Conservation (phyloP, 2,113 vertebrate genomes). For the Condylura cristata region DNA sequence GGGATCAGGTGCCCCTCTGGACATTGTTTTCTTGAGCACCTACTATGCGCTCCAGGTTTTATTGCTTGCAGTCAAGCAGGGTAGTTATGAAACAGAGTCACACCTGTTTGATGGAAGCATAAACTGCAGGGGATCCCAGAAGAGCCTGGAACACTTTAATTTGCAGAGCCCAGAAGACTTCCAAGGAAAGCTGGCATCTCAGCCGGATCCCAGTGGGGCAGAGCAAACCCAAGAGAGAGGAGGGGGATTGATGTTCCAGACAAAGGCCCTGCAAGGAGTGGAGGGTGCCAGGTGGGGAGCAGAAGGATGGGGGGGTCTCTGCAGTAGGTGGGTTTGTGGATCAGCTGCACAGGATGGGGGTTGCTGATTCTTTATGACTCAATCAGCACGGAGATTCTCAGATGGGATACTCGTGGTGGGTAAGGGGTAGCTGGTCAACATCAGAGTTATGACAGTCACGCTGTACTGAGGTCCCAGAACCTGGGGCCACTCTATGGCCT, state of each 20-base stretch:
- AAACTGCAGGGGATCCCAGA: background rate
- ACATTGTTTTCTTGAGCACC: background rate
- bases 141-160: background rate
- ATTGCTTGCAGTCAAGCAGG: background rate
- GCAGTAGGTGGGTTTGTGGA: background rate
- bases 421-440: fast-evolving
- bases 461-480: fast-evolving
- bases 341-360: background rate
- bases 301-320: background rate
- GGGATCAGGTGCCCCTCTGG: background rate
- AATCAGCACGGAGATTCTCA: background rate
- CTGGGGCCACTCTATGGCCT: background rate
- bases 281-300: background rate
- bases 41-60: background rate
- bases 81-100: background rate
- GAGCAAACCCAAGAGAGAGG: background rate
- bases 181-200: background rate
- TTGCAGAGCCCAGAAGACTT: background rate
- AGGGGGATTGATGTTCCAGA: background rate
- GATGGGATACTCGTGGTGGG: fast-evolving
- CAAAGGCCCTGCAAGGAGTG: background rate
- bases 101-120: too few relatives aligned
- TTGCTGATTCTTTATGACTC: background rate
- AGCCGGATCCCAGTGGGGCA: fast-evolving
- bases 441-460: background rate